These are phyloP conservation scores for Lasioglossum villosulum DNA, from an alignment of 2,888 invertebrate species.

Conservation along the genomic window DNA sequence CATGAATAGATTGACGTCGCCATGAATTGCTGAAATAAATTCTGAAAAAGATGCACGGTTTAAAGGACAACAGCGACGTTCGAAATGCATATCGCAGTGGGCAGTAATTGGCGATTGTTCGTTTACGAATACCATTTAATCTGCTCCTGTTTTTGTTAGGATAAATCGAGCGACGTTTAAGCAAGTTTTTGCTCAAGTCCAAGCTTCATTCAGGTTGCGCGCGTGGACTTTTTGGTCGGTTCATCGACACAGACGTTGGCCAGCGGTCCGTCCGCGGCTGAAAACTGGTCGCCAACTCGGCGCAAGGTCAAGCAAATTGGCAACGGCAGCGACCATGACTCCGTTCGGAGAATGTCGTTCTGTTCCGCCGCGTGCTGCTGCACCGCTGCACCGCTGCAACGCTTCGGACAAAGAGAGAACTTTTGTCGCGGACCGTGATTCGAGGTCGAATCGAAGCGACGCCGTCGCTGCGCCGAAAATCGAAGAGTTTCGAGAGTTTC, in stretches of 20 bases:
- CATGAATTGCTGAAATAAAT: not conserved
- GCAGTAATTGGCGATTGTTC: not conserved
- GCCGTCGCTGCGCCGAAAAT: not conserved
- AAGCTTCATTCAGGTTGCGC: not conserved
- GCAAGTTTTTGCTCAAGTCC: not conserved
- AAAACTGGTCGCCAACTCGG: slow-evolving; percentile 68
- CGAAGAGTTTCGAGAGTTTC: not conserved
- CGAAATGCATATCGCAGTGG: not conserved
- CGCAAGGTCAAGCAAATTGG: slow-evolving; percentile 71
- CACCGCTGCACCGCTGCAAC: slow-evolving; percentile 28
- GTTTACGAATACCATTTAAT: not conserved
- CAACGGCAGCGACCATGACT: slow-evolving; percentile 68
- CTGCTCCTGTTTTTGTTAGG: not conserved
- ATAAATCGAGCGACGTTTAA: not conserved
- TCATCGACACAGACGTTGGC: not conserved
- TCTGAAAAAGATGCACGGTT: not conserved
- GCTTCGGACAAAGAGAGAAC: slow-evolving; percentile 57
- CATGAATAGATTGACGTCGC: no score
- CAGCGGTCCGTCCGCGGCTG: slow-evolving; percentile 29
- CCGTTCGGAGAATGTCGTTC: slow-evolving; percentile 63
- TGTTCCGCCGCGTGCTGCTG: slow-evolving; percentile 38
- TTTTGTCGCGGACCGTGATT: slow-evolving; percentile 21
- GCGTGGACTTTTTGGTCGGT: not conserved
- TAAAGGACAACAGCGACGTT: not conserved
- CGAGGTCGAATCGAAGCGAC: slow-evolving; percentile 14